Evolutionary conservation across 2,888 invertebrate species (phyloP), one percentile per base, ranked within the genome.

Genomic region (Nemotelus nigrinus): DNA sequence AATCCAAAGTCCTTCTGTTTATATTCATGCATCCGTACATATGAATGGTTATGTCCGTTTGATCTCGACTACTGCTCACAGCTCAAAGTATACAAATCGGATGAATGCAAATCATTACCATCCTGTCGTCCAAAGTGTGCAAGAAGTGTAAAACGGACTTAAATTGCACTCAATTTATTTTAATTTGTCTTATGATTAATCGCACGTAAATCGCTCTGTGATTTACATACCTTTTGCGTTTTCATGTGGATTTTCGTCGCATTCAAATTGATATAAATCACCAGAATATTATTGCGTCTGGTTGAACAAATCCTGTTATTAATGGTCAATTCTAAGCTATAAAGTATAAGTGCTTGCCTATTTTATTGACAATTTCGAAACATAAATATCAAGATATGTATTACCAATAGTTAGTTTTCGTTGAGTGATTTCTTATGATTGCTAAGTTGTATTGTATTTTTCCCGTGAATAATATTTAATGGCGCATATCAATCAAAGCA

Each of bases 111-210:
- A 75, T 63, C 50, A 41, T n/a, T 39, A 4, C 25, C 25, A 25
- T 25, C 25, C 25, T 25, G 25, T 25, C 44, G 47, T n/a, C 44
- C 45, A 72, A 58, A 72, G 58, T 72, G 71, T 72, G 71, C 71
- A 72, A 72, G 58, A 72, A 63, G 58, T 76, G 77, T 76, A 79
- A 79, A 79, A 79, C 78, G 75, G 67, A 64, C 76, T 74, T 78
- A 78, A 79, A 79, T 79, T 79, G 79, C 78, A 79, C 79, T 79
- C 79, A 79, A 79, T 79, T 79, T 79, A 78, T 72, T 79, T 79
- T 79, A 79, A 79, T 79, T 79, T 79, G 60, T 72, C 76, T 78
- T 76, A 78, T 79, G 79, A 79, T 79, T 79, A 79, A 79, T 79
- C 79, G 78, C 76, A 78, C 64, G 76, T 76, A 74, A 79, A 79